Conservation (phyloP, 2,113 vertebrate species). For the Tetraodon nigroviridis region DNA sequence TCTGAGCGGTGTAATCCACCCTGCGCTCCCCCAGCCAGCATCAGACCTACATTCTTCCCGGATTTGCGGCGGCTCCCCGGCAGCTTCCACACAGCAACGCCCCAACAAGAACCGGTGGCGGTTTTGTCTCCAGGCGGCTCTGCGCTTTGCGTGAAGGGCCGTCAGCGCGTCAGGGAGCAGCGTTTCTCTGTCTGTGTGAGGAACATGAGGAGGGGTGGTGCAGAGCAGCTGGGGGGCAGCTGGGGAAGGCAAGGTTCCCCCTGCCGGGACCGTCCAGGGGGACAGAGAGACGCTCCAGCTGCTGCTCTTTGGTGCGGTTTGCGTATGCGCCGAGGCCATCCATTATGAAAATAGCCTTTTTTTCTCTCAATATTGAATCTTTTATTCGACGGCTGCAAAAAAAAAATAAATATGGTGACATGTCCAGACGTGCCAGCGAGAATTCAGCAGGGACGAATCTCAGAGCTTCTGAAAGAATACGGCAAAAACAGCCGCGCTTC, state of each 20-base stretch:
- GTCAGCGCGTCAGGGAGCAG: constrained; percentile 45
- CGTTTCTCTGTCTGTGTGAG: constrained; percentile 18
- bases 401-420: too few relatives aligned
- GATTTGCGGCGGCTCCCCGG: constrained; percentile 30
- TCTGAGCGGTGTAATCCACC: constrained; percentile 43
- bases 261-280: neutral
- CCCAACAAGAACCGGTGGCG: constrained; percentile 39
- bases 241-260: constrained; percentile 12
- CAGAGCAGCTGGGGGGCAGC: neutral
- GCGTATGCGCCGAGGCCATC: too few relatives aligned
- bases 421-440: too few relatives aligned
- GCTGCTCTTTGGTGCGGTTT: too few relatives aligned
- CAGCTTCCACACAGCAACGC: constrained; percentile 36
- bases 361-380: too few relatives aligned
- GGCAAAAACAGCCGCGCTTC: too few relatives aligned
- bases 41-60: constrained; percentile 32
- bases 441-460: too few relatives aligned
- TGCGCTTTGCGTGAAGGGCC: constrained; percentile 44
- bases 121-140: constrained; percentile 52
- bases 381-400: too few relatives aligned
- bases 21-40: constrained; percentile 28
- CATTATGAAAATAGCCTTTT: too few relatives aligned
- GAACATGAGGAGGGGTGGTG: neutral
- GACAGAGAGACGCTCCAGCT: too few relatives aligned
- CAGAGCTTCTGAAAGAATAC: too few relatives aligned